Conservation (phyloP, 2,797 vertebrate species). For the Coreius guichenoti region DNA sequence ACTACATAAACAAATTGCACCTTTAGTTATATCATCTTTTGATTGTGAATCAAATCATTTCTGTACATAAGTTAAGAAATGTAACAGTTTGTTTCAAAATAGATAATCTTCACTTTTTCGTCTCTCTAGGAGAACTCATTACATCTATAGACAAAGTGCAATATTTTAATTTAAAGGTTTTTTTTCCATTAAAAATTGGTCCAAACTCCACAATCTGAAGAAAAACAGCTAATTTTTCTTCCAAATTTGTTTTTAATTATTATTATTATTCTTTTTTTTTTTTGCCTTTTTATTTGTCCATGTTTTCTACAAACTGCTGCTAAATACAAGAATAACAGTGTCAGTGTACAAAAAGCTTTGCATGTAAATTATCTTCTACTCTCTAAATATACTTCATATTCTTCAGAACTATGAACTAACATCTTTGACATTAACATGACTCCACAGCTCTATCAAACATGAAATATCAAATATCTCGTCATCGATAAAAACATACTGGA, state of each 20-base stretch:
- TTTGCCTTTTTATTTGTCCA: conserved; percentile 68
- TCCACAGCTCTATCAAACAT: conserved; percentile 95
- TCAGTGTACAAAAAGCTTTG: conserved; percentile 92
- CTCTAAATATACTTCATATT: conserved; percentile 88
- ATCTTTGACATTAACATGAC: conserved; percentile 87
- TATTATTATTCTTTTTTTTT: conserved; percentile 70
- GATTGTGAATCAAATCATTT: conserved; percentile 85
- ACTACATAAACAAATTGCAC: conserved; percentile 84
- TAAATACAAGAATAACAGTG: conserved; percentile 83
- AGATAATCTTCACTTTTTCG: conserved; percentile 74
- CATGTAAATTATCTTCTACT: conserved; percentile 86
- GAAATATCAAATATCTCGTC: conserved; percentile 81
- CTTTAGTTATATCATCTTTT: conserved; percentile 76
- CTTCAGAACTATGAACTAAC: conserved; percentile 56
- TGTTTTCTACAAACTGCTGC: conserved; percentile 78
- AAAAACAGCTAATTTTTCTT: conserved; percentile 65
- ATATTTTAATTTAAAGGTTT: conserved; percentile 79
- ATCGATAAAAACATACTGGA: conserved; percentile 87
- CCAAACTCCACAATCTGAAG: conserved; percentile 79
- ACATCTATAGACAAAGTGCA: conserved; percentile 77
- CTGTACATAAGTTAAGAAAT: conserved; percentile 88
- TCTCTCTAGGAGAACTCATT: conserved; percentile 65
- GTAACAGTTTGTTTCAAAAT: conserved; percentile 84
- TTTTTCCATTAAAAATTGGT: conserved; percentile 82
- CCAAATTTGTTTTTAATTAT: conserved; percentile 63